phyloP scores from a whole-genome alignment of 2,113 vertebrate species.

The Mohoua ochrocephala region DNA sequence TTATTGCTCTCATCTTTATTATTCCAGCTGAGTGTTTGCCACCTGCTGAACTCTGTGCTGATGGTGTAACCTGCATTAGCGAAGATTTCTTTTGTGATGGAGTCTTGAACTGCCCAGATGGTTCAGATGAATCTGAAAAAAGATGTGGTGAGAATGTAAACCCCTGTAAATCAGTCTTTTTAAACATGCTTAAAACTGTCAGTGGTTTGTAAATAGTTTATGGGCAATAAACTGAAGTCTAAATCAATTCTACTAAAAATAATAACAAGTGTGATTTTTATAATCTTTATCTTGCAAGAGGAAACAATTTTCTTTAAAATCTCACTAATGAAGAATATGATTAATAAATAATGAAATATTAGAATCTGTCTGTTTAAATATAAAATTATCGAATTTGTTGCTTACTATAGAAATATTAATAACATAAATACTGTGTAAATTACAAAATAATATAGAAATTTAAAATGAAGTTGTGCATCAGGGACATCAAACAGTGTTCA shows the following conservation, averaged over 20 bases:
- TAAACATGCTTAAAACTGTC: not conserved
- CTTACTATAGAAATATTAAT: not conserved
- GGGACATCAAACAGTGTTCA: not conserved
- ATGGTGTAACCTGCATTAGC: conserved; percentile 57
- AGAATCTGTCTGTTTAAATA: not conserved
- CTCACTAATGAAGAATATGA: not conserved
- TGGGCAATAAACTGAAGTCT: not conserved
- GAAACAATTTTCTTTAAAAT: not conserved
- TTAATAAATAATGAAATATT: not conserved
- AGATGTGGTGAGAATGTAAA: conserved; percentile 72
- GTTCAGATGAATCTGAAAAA: conserved; percentile 72
- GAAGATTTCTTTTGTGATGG: conserved; percentile 75
- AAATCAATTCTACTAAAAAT: not conserved
- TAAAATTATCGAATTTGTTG: not conserved
- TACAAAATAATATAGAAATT: not conserved
- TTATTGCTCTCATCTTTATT: conserved; percentile 20
- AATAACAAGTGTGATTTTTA: not conserved
- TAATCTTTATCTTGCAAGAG: not conserved
- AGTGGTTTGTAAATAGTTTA: not conserved
- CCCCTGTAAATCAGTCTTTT: not conserved
- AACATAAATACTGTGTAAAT: not conserved
- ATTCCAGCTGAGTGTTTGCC: conserved; percentile 52
- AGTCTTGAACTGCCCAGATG: conserved; percentile 68
- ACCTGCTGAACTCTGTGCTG: conserved; percentile 59
- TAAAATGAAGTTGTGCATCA: not conserved